Evolutionary conservation across 2,797 vertebrate genomes (phyloP).

Genomic region (Pachyuromys duprasi): DNA sequence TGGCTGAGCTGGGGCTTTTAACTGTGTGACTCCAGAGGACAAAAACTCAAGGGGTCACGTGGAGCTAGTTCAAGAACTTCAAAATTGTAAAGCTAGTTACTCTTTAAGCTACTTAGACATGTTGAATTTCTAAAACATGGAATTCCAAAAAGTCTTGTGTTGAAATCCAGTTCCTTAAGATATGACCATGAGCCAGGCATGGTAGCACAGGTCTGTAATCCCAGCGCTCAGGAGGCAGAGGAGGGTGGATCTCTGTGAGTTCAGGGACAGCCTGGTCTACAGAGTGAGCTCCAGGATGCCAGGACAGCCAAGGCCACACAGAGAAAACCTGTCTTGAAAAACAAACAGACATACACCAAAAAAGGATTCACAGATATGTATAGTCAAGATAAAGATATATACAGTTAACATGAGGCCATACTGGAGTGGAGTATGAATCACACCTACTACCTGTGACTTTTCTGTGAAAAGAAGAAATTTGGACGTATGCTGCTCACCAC

Average conservation of each 20-base stretch:
- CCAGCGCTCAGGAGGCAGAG: no score
- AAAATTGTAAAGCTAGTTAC: background rate
- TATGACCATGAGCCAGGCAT: background rate
- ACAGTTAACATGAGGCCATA: background rate
- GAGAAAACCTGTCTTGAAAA: no score
- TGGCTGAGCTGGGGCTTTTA: background rate
- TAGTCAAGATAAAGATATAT: background rate
- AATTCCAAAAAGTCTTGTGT: background rate
- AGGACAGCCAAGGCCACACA: no score
- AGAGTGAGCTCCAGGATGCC: no score
- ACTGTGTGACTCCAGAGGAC: background rate
- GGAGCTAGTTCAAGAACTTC: background rate
- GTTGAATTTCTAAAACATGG: background rate
- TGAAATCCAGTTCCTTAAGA: background rate
- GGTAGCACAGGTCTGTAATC: no score
- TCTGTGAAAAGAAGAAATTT: background rate
- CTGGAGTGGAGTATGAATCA: background rate
- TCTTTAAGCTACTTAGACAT: background rate
- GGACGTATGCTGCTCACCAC: background rate
- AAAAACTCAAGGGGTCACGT: background rate
- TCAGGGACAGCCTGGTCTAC: no score
- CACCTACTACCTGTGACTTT: background rate
- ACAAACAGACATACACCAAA: no score
- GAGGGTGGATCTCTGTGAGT: no score
- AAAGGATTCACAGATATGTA: no score